Conservation (phyloP, 2,888 invertebrate species). For the Drosophila gaucha region DNA sequence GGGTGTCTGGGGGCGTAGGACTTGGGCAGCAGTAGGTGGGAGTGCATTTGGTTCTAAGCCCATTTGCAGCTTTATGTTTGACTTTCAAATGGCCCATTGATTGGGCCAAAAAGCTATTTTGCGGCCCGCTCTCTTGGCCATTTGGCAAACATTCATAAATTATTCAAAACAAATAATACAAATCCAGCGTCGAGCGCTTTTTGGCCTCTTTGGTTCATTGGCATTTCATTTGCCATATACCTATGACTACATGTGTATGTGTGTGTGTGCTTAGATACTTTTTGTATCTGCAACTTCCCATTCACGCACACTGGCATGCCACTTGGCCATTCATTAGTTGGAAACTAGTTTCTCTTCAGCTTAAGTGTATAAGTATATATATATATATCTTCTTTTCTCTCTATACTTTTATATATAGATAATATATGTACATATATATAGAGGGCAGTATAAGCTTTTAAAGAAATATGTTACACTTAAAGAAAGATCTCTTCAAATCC, state of each 20-base stretch:
- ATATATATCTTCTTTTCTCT: background rate
- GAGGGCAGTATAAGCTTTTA: too few species aligned
- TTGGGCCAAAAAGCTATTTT: slow-evolving; percentile 25
- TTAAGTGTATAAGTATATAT: background rate
- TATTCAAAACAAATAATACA: slow-evolving; percentile 70
- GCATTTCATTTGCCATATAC: slow-evolving; percentile 67
- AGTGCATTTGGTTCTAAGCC: slow-evolving; percentile 24
- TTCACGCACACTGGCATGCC: slow-evolving; percentile 59
- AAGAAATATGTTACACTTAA: too few species aligned
- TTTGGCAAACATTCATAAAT: slow-evolving; percentile 72
- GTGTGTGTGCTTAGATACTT: slow-evolving; percentile 31
- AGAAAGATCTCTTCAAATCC: too few species aligned
- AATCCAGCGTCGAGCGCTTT: slow-evolving; percentile 41
- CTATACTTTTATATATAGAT: slow-evolving; percentile 4
- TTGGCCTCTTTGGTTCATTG: slow-evolving; percentile 77
- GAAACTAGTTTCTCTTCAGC: slow-evolving; percentile 65
- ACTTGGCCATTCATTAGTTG: slow-evolving; percentile 67
- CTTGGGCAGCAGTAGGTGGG: slow-evolving; percentile 6
- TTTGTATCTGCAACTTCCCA: slow-evolving; percentile 59
- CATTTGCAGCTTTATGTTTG: slow-evolving; percentile 33
- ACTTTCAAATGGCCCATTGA: slow-evolving; percentile 55
- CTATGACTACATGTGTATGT: slow-evolving; percentile 5
- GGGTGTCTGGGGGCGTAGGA: background rate
- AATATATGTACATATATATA: background rate
- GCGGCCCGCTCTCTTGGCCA: slow-evolving; percentile 40